These are phyloP conservation scores for Aix galericulata DNA, from an alignment of 2,113 vertebrate genomes.

Conservation along the genomic window DNA sequence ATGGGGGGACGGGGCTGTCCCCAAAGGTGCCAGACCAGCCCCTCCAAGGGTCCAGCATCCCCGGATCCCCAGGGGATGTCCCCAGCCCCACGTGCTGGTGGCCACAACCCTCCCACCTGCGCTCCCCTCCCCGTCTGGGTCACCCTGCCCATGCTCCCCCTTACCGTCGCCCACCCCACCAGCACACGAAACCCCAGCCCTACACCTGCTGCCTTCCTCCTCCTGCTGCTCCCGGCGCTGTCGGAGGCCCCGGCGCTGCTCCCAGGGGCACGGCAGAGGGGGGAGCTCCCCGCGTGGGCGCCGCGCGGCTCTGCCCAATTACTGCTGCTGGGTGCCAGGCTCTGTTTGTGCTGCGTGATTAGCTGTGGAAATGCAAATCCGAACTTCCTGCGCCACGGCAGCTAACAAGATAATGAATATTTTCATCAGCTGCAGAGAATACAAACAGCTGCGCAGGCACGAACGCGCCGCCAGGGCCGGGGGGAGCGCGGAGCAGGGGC, in stretches of 20 bases:
- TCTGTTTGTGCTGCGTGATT: slow-evolving; percentile 56
- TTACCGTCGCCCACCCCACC: too few species aligned
- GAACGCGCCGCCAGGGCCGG: slow-evolving; percentile 12
- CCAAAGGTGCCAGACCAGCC: not conserved
- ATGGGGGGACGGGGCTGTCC: rapidly evolving
- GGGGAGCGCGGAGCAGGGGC: not conserved
- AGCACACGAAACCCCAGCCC: not conserved
- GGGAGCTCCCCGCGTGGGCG: not conserved
- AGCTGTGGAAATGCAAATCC: slow-evolving; percentile 78
- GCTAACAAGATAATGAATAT: slow-evolving; percentile 86
- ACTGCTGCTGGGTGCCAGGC: slow-evolving; percentile 38
- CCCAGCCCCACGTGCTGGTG: not conserved
- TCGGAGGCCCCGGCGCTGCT: rapidly evolving
- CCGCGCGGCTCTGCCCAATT: not conserved
- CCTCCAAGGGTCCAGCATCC: not conserved
- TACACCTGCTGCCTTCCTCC: not conserved
- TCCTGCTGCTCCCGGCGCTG: not conserved
- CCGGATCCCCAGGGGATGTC: not conserved
- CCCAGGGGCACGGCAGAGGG: not conserved
- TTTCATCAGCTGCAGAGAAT: slow-evolving; percentile 81
- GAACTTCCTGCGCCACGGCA: slow-evolving; percentile 63
- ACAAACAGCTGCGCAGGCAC: slow-evolving; percentile 81
- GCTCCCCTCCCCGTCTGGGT: not conserved
- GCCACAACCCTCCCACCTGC: not conserved
- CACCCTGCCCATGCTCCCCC: too few species aligned